These are phyloP conservation scores for Platycnemis pennipes DNA, from an alignment of 2,888 invertebrate species.

Conservation along the genomic window DNA sequence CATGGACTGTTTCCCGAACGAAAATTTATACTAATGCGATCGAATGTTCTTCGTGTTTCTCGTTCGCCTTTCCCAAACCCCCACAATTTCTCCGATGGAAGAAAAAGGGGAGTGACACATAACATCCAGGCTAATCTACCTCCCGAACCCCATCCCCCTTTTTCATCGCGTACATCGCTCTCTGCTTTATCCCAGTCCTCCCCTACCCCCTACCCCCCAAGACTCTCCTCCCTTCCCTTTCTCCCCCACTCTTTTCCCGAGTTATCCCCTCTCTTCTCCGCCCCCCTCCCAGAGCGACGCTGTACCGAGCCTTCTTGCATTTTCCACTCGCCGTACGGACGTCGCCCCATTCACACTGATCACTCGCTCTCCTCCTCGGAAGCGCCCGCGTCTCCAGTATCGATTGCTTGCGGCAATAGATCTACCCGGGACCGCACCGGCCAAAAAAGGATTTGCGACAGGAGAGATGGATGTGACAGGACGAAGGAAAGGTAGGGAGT, in stretches of 20 bases:
- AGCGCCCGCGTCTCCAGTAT: neutral
- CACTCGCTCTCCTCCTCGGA: neutral
- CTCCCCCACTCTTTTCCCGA: neutral
- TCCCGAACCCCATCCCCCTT: neutral
- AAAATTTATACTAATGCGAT: neutral
- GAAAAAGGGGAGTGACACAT: neutral
- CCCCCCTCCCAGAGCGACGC: neutral
- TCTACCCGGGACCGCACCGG: neutral
- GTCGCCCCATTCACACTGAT: neutral
- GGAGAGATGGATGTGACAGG: neutral
- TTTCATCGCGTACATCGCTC: neutral
- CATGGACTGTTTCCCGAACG: no score
- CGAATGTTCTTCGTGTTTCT: neutral
- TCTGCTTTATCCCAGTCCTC: neutral
- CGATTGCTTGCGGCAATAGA: constrained; percentile 46
- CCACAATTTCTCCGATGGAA: neutral
- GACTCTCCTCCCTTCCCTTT: neutral
- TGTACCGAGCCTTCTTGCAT: neutral
- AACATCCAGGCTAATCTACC: neutral
- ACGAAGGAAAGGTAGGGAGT: neutral
- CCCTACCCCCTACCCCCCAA: neutral
- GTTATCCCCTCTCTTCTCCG: neutral
- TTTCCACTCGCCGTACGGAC: constrained; percentile 26
- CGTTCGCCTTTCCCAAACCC: neutral
- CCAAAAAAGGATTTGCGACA: neutral